phyloP scores from a whole-genome alignment of 2,888 invertebrate species.

The Scotopteryx bipunctaria region DNA sequence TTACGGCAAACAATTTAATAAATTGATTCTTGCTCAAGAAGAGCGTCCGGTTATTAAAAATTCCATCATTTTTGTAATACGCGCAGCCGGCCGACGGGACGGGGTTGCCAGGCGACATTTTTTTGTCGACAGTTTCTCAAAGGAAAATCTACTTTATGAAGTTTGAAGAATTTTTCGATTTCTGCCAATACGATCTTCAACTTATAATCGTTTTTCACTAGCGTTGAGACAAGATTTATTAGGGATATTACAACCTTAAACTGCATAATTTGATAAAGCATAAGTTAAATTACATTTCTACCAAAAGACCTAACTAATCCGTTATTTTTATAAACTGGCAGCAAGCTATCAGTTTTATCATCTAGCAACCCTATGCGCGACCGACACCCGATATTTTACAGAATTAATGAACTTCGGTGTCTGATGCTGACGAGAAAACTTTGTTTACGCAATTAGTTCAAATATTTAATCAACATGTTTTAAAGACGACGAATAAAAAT shows the following conservation, averaged over 20 bases:
- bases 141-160: not conserved
- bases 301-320: too few relatives aligned
- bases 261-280: too few relatives aligned
- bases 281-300: not conserved
- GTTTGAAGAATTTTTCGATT: not conserved
- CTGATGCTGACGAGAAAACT: conserved; percentile 15
- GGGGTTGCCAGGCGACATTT: not conserved
- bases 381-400: conserved; percentile 24
- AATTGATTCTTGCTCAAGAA: conserved; percentile 33
- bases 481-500: too few relatives aligned
- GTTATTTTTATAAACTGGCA: not conserved
- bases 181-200: too few relatives aligned
- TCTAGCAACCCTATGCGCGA: conserved; percentile 7
- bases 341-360: not conserved
- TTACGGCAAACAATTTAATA: conserved; percentile 33
- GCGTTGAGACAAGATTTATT: too few relatives aligned
- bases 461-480: not conserved
- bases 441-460: conserved; percentile 6
- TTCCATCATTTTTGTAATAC: conserved; percentile 33
- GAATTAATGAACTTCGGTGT: conserved; percentile 29
- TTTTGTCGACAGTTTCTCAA: not conserved
- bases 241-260: too few relatives aligned
- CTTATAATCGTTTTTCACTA: not conserved
- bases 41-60: conserved; percentile 36
- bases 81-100: not conserved